Conservation (phyloP, 1,140 invertebrate species). For the Nebria ingens region DNA sequence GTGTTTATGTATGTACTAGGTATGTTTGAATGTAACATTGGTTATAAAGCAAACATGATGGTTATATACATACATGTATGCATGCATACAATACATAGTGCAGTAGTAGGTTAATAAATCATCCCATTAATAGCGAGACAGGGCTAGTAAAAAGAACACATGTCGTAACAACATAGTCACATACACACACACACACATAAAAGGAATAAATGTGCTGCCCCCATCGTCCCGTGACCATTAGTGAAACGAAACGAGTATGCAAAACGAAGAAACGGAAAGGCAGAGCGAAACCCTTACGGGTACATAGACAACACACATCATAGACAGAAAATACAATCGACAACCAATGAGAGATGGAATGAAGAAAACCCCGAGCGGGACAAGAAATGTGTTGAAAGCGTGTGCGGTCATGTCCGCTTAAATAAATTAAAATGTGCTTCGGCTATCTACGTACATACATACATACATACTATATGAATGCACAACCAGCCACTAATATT, state of each 20-base stretch:
- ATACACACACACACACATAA: not conserved
- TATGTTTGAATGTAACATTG: too few species aligned
- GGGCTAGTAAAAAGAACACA: too few species aligned
- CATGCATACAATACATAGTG: too few species aligned
- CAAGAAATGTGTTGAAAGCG: conserved; percentile 2
- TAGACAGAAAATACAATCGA: not conserved
- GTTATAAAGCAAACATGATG: too few species aligned
- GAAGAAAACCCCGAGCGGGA: not conserved
- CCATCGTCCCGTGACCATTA: not conserved
- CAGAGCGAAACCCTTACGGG: not conserved
- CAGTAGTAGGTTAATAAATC: too few species aligned
- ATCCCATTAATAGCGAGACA: too few species aligned
- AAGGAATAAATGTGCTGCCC: not conserved
- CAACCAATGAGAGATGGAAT: not conserved
- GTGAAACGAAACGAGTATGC: not conserved
- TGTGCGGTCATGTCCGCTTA: not conserved
- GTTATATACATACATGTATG: too few species aligned
- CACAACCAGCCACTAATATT: not conserved
- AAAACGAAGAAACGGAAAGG: not conserved
- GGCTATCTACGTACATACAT: not conserved
- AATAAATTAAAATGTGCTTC: not conserved
- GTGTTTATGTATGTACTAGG: too few species aligned
- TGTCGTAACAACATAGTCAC: too few species aligned
- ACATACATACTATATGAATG: not conserved
- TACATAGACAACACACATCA: too few species aligned